Evolutionary conservation across 2,888 invertebrate species (phyloP).

Genomic region (Cabera pusaria): DNA sequence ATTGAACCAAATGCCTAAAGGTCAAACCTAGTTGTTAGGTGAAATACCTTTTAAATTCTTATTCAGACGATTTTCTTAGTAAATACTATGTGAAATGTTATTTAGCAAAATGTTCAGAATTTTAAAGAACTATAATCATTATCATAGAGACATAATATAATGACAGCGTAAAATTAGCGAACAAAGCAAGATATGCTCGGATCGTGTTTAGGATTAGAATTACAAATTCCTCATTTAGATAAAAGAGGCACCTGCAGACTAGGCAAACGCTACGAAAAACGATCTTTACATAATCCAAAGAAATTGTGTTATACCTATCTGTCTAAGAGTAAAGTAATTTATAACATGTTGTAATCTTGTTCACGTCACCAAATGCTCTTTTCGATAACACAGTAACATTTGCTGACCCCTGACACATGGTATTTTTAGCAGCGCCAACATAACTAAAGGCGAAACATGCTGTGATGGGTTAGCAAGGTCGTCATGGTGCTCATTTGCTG

Average conservation of each 20-base stretch:
- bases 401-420: constrained; percentile 69
- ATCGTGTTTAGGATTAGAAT: constrained; percentile 30
- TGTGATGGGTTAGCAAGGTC: constrained; percentile 56
- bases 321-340: too few relatives aligned
- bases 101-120: too few relatives aligned
- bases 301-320: too few relatives aligned
- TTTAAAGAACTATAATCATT: too few relatives aligned
- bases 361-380: constrained; percentile 19
- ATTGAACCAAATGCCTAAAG: constrained; percentile 61
- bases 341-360: constrained; percentile 11
- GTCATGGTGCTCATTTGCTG: constrained; percentile 65
- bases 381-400: constrained; percentile 33
- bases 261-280: background rate
- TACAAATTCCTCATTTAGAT: constrained; percentile 33
- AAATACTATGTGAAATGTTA: too few relatives aligned
- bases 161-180: background rate
- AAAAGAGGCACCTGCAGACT: constrained; percentile 41
- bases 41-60: constrained; percentile 12
- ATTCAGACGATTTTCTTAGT: too few relatives aligned
- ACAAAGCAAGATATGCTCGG: constrained; percentile 5
- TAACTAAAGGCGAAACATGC: constrained; percentile 38
- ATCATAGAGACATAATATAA: too few relatives aligned
- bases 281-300: constrained; percentile 1
- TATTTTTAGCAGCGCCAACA: constrained; percentile 70
- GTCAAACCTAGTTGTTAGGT: constrained; percentile 35